Evolutionary conservation across 2,888 invertebrate species (phyloP).

Genomic region (Doris montereyensis): DNA sequence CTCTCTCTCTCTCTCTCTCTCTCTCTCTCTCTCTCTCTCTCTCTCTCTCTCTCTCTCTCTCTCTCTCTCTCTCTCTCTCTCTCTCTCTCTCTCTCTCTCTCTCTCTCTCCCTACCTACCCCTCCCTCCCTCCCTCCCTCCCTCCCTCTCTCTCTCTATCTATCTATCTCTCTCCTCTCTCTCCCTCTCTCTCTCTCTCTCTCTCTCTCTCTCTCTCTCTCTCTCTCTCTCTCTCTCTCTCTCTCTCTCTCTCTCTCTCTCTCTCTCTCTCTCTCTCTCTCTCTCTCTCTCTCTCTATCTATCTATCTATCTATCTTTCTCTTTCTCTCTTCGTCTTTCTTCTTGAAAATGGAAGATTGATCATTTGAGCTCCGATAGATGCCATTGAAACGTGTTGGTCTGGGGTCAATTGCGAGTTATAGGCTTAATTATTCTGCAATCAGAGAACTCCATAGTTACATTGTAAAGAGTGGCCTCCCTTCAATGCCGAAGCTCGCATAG

Average conservation of each 20-base stretch:
- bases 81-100: background rate
- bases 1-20: background rate
- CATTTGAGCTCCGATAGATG: too few relatives aligned
- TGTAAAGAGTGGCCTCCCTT: too few relatives aligned
- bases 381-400: too few relatives aligned
- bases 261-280: constrained; percentile 16
- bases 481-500: too few relatives aligned
- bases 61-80: background rate
- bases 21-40: background rate
- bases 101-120: too few relatives aligned
- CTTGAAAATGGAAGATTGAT: too few relatives aligned
- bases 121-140: background rate
- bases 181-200: background rate
- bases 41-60: background rate
- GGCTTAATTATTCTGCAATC: too few relatives aligned
- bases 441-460: too few relatives aligned
- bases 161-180: constrained; percentile 32
- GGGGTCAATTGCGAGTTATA: too few relatives aligned
- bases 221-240: background rate
- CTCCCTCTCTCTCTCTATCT: constrained; percentile 33
- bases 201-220: background rate
- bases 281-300: too few relatives aligned
- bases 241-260: background rate
- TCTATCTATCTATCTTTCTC: too few relatives aligned
- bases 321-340: too few relatives aligned